phyloP scores from a whole-genome alignment of 2,888 invertebrate species.

The Arenicola marina region DNA sequence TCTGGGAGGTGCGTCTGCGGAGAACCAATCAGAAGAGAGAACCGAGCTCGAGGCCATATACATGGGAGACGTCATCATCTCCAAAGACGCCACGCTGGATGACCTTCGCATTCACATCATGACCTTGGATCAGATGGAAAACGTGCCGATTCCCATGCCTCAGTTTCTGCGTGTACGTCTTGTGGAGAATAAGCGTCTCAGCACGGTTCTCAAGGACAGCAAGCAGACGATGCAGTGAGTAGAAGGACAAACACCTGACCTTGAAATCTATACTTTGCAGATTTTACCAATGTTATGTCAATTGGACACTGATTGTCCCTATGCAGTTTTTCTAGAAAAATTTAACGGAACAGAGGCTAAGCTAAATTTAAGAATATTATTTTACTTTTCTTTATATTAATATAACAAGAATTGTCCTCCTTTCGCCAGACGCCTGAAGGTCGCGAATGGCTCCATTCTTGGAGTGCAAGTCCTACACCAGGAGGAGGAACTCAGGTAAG shows the following conservation, averaged over 20 bases:
- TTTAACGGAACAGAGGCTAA: too few relatives aligned
- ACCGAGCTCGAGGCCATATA: too few relatives aligned
- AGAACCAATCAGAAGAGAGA: too few relatives aligned
- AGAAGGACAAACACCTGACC: not conserved
- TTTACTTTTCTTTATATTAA: too few relatives aligned
- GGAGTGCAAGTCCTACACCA: slow-evolving; percentile 50
- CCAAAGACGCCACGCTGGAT: slow-evolving; percentile 45
- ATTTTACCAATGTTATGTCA: not conserved
- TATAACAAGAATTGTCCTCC: not conserved
- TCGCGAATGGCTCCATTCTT: slow-evolving; percentile 40
- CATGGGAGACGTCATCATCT: slow-evolving; percentile 51
- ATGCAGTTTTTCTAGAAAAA: not conserved
- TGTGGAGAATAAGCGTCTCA: slow-evolving; percentile 36
- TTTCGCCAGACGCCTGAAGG: slow-evolving; percentile 46
- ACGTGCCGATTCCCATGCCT: slow-evolving; percentile 32
- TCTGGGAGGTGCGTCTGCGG: too few relatives aligned
- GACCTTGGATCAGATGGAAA: slow-evolving; percentile 35
- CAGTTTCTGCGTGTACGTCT: slow-evolving; percentile 45
- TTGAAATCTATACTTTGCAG: not conserved
- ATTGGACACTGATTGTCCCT: not conserved
- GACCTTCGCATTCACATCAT: slow-evolving; percentile 50
- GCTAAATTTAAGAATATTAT: not conserved
- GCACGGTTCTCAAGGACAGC: slow-evolving; percentile 39
- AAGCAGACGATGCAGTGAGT: slow-evolving; percentile 46
- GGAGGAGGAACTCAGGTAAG: slow-evolving; percentile 52